A percentile compares a stretch with the other conserved stretches of the same genome.
phyloP scores from a whole-genome alignment of 2,797 vertebrate genomes.

The Gadopsis marmoratus region DNA sequence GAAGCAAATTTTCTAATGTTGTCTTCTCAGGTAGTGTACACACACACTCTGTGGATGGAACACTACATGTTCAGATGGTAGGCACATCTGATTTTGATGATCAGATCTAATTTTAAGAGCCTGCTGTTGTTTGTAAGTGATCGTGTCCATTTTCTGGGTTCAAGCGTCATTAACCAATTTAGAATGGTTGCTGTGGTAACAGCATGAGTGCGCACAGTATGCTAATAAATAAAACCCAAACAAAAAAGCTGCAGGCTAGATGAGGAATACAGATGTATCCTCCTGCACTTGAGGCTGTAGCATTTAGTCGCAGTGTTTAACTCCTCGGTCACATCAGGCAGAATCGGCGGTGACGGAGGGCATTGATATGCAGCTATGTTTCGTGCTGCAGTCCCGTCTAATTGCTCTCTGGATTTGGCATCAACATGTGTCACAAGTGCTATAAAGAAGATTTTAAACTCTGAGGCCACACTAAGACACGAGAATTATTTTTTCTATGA shows the following conservation, averaged over 20 bases:
- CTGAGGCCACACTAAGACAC: slow-evolving; percentile 1
- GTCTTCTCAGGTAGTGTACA: background rate
- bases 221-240: slow-evolving; percentile 23
- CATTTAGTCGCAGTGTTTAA: background rate
- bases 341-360: background rate
- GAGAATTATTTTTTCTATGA: background rate
- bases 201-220: slow-evolving; percentile 1
- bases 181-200: slow-evolving; percentile 32
- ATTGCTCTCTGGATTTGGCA: background rate
- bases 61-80: background rate
- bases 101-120: slow-evolving; percentile 15
- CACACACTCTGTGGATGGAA: background rate
- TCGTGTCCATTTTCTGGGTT: slow-evolving; percentile 14
- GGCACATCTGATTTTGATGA: slow-evolving; percentile 10
- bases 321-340: slow-evolving; percentile 15
- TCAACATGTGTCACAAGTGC: background rate
- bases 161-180: slow-evolving; percentile 24
- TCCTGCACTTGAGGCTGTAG: slow-evolving; percentile 3
- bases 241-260: slow-evolving; percentile 23
- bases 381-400: slow-evolving; percentile 8
- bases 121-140: background rate
- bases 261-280: slow-evolving; percentile 38
- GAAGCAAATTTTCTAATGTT: background rate
- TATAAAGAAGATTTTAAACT: slow-evolving; percentile 17
- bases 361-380: slow-evolving; percentile 3